Evolutionary conservation across 2,113 vertebrate genomes (phyloP).

Genomic region (Rattus norvegicus): DNA sequence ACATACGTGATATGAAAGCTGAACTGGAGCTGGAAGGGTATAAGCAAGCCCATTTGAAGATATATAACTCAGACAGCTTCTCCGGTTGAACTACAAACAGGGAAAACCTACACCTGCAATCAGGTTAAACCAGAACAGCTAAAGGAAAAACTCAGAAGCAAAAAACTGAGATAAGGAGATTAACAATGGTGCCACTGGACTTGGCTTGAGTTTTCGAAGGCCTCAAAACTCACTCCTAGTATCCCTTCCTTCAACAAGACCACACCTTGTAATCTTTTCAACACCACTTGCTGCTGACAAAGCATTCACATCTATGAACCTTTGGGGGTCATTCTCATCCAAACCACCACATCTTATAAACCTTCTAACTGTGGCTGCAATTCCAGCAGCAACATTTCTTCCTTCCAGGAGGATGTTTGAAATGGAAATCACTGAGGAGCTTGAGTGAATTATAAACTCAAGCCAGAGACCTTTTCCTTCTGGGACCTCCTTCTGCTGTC

Average conservation of each 20-base stretch:
- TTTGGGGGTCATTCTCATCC: neutral
- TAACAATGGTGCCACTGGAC: no score
- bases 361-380: neutral
- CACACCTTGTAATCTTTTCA: neutral
- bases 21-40: neutral
- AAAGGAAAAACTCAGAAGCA: neutral
- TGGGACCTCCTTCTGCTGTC: neutral
- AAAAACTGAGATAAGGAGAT: neutral
- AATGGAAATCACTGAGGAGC: neutral
- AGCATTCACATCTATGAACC: no score
- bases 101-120: neutral
- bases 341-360: neutral
- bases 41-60: neutral
- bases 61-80: neutral
- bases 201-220: neutral
- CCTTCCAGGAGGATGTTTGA: neutral
- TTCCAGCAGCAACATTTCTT: neutral
- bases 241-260: neutral
- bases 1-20: neutral
- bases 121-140: neutral
- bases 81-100: neutral
- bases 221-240: neutral
- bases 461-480: neutral
- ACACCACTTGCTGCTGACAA: neutral
- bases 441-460: neutral